Evolutionary conservation across 2,113 vertebrate species (phyloP), one percentile per base, ranked within the genome.

Genomic region (Ageneiosus marmoratus): DNA sequence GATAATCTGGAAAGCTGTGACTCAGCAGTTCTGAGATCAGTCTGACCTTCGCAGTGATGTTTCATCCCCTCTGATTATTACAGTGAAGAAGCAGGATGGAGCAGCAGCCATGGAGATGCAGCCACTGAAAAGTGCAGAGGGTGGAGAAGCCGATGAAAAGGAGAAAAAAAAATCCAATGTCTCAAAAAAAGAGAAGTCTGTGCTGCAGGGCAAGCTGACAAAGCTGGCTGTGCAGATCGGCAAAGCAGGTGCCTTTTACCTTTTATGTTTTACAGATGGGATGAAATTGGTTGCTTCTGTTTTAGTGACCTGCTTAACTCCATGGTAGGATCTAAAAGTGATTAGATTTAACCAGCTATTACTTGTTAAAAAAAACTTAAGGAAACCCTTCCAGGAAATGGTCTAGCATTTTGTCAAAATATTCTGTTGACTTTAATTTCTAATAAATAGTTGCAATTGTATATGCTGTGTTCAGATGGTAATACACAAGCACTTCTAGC

Each of bases 81-180:
- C 94, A 99, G 98, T 97, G 87, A 99, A 99, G 91, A 98, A 99
- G 90, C 97, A 97, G 92, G 98, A 99, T 3, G 97, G 97, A 50
- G 98, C 98, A 20, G 98, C 98, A 34, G 98, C 97, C 81, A 99
- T 99, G 98, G 98, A 99, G 91, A 99, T 99, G 98, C 97, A 99
- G 87, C 98, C 98, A 0, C 93, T 99, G 85, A 99, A 99, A 94
- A 99, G 97, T 1, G 97, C 97, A 0, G 98, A 99, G 91, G 97
- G 98, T 0, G 98, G 97, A 2, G 97, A 99, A 10, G 86, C 95
- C 0, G 98, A 99, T 0, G 97, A 99, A 53, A 97, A 97, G 87
- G 96, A 97, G 91, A 97, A 95, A 92, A 99, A 97, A 93, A 99
- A 97, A 86, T 90, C 93, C 88, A 96, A 93, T 76, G 94, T 92